Conservation (phyloP, 2,113 vertebrate species). For the Ictalurus furcatus region DNA sequence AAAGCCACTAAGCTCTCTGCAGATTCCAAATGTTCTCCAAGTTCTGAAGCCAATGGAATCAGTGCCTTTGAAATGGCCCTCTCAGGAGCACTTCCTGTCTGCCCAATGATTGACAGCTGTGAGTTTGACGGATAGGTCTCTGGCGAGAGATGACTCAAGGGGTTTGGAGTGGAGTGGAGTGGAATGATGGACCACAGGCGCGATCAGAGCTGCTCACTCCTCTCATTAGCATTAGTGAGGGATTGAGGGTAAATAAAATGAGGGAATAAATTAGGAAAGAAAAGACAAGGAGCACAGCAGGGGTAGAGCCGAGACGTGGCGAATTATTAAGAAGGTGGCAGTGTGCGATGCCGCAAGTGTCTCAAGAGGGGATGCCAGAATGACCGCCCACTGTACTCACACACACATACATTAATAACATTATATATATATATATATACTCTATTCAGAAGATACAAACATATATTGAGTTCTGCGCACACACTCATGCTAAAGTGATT, state of each 20-base stretch:
- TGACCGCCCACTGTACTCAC: conserved; percentile 36
- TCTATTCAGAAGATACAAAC: conserved; percentile 48
- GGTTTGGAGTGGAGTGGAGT: conserved; percentile 35
- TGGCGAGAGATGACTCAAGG: conserved; percentile 32
- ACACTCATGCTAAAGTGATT: conserved; percentile 60
- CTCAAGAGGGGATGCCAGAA: conserved; percentile 41
- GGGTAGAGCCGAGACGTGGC: background rate
- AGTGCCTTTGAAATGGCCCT: conserved; percentile 41
- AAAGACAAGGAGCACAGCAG: conserved; percentile 32
- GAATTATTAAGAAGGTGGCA: conserved; percentile 12
- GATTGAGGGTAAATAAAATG: conserved; percentile 44
- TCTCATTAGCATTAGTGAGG: conserved; percentile 45
- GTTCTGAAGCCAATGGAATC: conserved; percentile 42
- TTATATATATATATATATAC: background rate
- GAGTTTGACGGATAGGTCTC: conserved; percentile 46
- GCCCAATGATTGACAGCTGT: conserved; percentile 45
- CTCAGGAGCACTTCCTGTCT: conserved; percentile 48
- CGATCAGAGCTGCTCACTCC: conserved; percentile 13
- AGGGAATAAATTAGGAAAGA: conserved; percentile 43
- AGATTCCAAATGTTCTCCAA: background rate
- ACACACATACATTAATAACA: conserved; percentile 27
- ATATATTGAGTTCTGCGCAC: conserved; percentile 4
- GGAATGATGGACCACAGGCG: conserved; percentile 30
- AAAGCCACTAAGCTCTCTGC: background rate
- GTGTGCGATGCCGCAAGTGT: conserved; percentile 15